Percentiles rank a stretch among this genome's conserved stretches.
phyloP scores from a whole-genome alignment of 2,888 invertebrate species.

The Sinopyrophorus schimmeli region DNA sequence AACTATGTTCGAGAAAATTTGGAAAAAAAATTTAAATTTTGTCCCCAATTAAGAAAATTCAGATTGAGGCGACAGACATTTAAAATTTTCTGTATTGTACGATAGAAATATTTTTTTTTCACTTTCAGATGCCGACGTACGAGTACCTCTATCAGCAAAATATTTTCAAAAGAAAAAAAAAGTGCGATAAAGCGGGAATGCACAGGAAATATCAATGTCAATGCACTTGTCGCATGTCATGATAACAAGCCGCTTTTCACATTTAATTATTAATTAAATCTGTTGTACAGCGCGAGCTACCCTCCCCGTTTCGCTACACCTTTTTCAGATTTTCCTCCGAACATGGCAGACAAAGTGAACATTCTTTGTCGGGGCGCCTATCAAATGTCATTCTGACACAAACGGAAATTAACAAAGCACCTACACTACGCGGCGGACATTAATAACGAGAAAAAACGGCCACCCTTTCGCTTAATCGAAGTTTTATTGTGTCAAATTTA shows the following conservation, averaged over 20 bases:
- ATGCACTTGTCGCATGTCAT: slow-evolving; percentile 26
- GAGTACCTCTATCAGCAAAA: too few relatives aligned
- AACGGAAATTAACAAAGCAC: slow-evolving; percentile 43
- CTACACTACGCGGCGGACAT: slow-evolving; percentile 3
- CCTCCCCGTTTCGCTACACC: slow-evolving; percentile 3
- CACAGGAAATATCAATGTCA: too few relatives aligned
- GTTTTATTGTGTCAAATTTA: slow-evolving; percentile 23
- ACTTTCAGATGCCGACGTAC: too few relatives aligned
- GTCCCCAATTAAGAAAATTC: too few relatives aligned
- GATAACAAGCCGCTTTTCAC: slow-evolving; percentile 25
- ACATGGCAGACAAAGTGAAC: slow-evolving; percentile 17
- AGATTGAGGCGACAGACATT: too few relatives aligned
- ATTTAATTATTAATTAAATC: slow-evolving; percentile 37
- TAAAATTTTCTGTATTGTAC: too few relatives aligned
- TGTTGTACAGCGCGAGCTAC: slow-evolving; percentile 17
- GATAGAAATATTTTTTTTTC: too few relatives aligned
- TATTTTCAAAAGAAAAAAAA: too few relatives aligned
- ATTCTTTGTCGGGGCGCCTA: slow-evolving; percentile 33
- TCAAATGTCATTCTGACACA: slow-evolving; percentile 44
- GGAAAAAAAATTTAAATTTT: too few relatives aligned
- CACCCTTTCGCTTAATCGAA: slow-evolving; percentile 19
- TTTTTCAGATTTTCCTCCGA: slow-evolving; percentile 7
- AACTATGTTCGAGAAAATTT: too few relatives aligned
- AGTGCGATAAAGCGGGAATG: too few relatives aligned
- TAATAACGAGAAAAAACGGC: slow-evolving; percentile 11